Conservation (phyloP, 1,140 invertebrate genomes). For the Neodiprion fabricii region DNA sequence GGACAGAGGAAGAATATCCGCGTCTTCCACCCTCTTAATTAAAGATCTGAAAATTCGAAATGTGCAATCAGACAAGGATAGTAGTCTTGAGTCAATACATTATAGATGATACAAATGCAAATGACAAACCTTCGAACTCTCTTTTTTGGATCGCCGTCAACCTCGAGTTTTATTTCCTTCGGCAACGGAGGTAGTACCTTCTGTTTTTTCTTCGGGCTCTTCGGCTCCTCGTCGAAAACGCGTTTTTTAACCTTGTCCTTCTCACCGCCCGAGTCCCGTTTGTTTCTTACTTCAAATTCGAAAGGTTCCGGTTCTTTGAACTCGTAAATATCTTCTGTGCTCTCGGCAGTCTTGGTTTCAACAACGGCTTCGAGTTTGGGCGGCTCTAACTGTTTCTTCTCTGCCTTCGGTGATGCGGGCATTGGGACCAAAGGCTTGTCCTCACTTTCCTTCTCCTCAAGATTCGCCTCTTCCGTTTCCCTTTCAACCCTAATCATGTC, state of each 20-base stretch:
- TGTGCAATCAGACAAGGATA: too few relatives aligned
- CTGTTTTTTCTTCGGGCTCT: conserved; percentile 55
- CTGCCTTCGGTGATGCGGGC: conserved; percentile 33
- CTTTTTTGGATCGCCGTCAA: conserved; percentile 40
- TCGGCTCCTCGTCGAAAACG: conserved; percentile 52
- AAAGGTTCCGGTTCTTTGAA: conserved; percentile 90
- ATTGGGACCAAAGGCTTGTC: conserved; percentile 18
- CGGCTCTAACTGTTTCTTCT: conserved; percentile 28
- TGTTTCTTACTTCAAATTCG: conserved; percentile 75
- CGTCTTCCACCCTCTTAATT: conserved; percentile 44
- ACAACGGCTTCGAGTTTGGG: conserved; percentile 34
- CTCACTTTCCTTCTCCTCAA: conserved; percentile 42
- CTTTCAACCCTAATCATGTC: conserved; percentile 47
- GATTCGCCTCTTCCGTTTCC: conserved; percentile 39
- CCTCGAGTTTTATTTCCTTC: conserved; percentile 46
- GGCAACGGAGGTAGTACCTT: conserved; percentile 34
- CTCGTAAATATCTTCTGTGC: conserved; percentile 81
- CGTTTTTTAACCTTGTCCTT: conserved; percentile 57
- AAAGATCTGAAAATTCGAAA: conserved; percentile 26
- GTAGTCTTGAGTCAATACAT: too few relatives aligned
- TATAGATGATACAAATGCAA: too few relatives aligned
- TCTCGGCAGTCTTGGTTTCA: conserved; percentile 43
- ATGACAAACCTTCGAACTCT: conserved; percentile 33
- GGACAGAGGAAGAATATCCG: conserved; percentile 10
- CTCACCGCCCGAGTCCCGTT: conserved; percentile 51